Conservation (phyloP, 2,113 vertebrate genomes). For the Calonectris borealis region DNA sequence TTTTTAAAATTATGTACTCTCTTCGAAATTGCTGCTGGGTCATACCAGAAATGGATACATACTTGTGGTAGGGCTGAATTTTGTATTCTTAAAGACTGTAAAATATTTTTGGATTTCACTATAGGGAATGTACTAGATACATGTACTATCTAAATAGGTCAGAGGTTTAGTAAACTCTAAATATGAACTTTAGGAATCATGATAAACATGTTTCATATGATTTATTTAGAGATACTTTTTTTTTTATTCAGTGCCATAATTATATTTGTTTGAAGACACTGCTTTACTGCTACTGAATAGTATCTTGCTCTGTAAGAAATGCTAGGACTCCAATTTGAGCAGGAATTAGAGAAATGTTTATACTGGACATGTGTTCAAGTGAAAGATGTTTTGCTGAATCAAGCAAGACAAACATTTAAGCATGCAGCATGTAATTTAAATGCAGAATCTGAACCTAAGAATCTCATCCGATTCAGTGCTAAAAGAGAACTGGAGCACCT, state of each 20-base stretch:
- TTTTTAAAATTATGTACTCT: background rate
- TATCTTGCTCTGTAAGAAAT: background rate
- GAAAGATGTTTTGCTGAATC: background rate
- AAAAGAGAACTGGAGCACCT: background rate
- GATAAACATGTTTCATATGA: background rate
- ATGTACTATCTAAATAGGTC: background rate
- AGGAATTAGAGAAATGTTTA: background rate
- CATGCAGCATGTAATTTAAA: background rate
- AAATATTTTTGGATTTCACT: background rate
- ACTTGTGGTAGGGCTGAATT: background rate
- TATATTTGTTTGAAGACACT: background rate
- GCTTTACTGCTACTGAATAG: background rate
- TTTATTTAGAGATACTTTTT: background rate
- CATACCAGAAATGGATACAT: background rate
- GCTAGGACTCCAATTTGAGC: background rate
- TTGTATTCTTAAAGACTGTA: background rate
- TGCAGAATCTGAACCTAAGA: background rate
- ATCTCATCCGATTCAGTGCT: background rate
- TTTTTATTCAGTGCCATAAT: background rate
- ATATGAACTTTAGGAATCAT: background rate
- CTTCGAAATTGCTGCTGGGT: background rate
- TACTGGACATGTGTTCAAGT: background rate
- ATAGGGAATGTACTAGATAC: background rate
- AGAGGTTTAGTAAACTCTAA: background rate
- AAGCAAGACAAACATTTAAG: background rate